Percentiles rank a stretch among this genome's conserved stretches.
Conservation (phyloP, 2,888 invertebrate genomes). For the Drosophila borborema region DNA sequence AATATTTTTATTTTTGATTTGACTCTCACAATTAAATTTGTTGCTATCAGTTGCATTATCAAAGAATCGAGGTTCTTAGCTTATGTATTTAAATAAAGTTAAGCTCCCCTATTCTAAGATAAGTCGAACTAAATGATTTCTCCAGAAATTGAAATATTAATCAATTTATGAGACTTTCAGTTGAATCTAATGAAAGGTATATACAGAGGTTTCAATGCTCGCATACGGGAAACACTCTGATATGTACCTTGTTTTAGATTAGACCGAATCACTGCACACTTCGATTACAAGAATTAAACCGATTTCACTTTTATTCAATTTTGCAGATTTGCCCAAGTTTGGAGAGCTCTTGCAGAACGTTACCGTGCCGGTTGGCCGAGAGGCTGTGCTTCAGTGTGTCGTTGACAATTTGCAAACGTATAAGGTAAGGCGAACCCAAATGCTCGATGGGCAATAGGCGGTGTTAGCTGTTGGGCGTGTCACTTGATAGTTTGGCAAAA, state of each 20-base stretch:
- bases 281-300: neutral
- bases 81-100: constrained; percentile 48
- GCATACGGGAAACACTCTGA: constrained; percentile 52
- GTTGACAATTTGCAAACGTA: constrained; percentile 89
- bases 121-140: constrained; percentile 43
- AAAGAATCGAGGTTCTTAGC: constrained; percentile 72
- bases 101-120: constrained; percentile 76
- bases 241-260: constrained; percentile 68
- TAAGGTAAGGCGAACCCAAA: constrained; percentile 86
- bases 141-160: neutral
- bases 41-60: constrained; percentile 52
- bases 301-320: constrained; percentile 35
- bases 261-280: constrained; percentile 16
- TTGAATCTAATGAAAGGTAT: constrained; percentile 63
- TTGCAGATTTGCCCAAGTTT: constrained; percentile 89
- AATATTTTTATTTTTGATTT: neutral
- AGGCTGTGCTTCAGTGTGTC: constrained; percentile 89
- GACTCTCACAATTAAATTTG: neutral
- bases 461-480: neutral
- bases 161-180: neutral
- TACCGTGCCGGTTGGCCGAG: constrained; percentile 89
- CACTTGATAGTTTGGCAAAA: constrained; percentile 28
- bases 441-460: neutral
- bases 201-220: constrained; percentile 61
- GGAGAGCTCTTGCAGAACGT: constrained; percentile 89